A percentile compares a stretch with the other conserved stretches of the same genome.
phyloP scores from a whole-genome alignment of 2,113 vertebrate species.

The Poeciliopsis occidentalis region DNA sequence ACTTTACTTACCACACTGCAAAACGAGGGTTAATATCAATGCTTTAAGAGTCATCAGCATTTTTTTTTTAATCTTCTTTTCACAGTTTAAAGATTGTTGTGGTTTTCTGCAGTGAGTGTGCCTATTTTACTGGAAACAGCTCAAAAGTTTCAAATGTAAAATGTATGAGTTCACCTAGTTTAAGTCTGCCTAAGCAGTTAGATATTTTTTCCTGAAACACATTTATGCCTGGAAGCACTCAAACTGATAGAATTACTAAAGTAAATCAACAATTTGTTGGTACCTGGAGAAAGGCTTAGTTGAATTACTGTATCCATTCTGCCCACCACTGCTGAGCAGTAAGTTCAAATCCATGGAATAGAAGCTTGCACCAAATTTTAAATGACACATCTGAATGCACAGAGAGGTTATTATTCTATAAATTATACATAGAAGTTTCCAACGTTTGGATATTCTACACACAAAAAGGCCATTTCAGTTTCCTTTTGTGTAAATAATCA shows the following conservation, averaged over 20 bases:
- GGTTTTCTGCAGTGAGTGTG: not conserved
- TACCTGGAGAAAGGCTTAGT: conserved; percentile 22
- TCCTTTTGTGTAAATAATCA: not conserved
- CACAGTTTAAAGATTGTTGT: no score
- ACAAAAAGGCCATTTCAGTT: not conserved
- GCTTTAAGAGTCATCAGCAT: not conserved
- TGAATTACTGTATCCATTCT: conserved; percentile 9
- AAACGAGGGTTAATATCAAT: not conserved
- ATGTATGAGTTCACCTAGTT: not conserved
- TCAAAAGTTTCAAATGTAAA: not conserved
- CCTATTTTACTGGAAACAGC: not conserved
- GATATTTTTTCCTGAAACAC: not conserved
- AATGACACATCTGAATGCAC: not conserved
- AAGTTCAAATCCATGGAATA: conserved; percentile 4
- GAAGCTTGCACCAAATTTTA: not conserved
- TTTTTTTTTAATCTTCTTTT: no score
- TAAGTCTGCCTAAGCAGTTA: not conserved
- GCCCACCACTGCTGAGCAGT: not conserved
- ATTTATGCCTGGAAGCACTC: conserved; percentile 25
- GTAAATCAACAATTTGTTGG: conserved; percentile 33
- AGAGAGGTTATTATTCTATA: not conserved
- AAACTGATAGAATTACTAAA: conserved; percentile 35
- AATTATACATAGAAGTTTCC: not conserved
- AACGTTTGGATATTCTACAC: not conserved
- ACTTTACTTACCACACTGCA: not conserved